Evolutionary conservation across 2,797 vertebrate genomes (phyloP).

Genomic region (Pachyuromys duprasi): DNA sequence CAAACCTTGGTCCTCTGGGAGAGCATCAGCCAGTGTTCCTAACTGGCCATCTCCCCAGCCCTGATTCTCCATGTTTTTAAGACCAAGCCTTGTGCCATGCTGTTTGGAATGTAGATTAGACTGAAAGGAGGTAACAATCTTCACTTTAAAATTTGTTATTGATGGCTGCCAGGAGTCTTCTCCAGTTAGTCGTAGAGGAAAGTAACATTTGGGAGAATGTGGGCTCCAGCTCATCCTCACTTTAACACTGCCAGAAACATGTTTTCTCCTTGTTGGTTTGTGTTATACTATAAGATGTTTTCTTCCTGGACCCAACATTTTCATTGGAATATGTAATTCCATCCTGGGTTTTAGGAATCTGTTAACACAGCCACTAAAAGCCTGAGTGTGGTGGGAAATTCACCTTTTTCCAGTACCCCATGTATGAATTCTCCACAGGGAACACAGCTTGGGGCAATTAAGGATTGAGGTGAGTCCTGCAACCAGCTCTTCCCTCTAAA

Average conservation of each 20-base stretch:
- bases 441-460: background rate
- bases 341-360: background rate
- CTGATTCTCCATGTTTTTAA: background rate
- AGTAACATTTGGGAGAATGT: slow-evolving; percentile 16
- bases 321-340: slow-evolving; percentile 13
- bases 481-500: background rate
- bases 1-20: background rate
- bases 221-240: slow-evolving; percentile 30
- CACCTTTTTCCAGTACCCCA: background rate
- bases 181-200: slow-evolving; percentile 15
- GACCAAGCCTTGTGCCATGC: slow-evolving; percentile 24
- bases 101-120: slow-evolving; percentile 29
- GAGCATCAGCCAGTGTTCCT: background rate
- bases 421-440: background rate
- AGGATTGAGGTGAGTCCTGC: background rate
- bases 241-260: slow-evolving; percentile 58
- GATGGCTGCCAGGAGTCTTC: background rate
- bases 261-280: slow-evolving; percentile 45
- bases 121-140: slow-evolving; percentile 37
- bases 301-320: slow-evolving; percentile 33
- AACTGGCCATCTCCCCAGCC: background rate
- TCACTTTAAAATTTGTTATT: slow-evolving; percentile 39
- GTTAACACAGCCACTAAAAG: background rate
- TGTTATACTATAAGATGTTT: slow-evolving; percentile 8
- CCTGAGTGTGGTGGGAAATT: background rate